Percentiles rank a stretch among this genome's conserved stretches.
Conservation (phyloP, 2,113 vertebrate genomes). For the Vidua macroura region DNA sequence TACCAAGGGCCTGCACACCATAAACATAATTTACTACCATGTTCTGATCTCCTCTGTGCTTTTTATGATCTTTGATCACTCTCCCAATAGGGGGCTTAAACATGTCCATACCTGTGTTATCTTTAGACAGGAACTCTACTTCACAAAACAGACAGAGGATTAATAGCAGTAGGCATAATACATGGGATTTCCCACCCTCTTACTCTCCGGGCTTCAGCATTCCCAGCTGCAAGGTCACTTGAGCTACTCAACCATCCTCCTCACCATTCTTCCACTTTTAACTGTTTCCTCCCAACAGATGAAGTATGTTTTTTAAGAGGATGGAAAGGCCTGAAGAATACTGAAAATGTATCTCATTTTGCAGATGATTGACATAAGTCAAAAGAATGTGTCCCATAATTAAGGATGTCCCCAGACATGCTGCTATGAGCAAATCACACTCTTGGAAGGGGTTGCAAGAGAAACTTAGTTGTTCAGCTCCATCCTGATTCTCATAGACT, state of each 20-base stretch:
- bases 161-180: not conserved
- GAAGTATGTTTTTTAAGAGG: not conserved
- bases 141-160: not conserved
- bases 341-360: not conserved
- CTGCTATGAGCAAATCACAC: not conserved
- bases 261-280: not conserved
- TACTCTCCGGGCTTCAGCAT: not conserved
- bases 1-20: too few species aligned
- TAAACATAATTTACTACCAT: rapidly evolving
- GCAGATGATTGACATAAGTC: not conserved
- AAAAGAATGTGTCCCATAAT: not conserved
- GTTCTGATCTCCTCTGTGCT: not conserved
- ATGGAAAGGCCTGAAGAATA: not conserved
- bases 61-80: not conserved
- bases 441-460: not conserved
- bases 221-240: not conserved
- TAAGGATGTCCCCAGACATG: not conserved
- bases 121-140: too few species aligned
- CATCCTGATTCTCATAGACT: not conserved
- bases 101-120: rapidly evolving
- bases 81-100: not conserved
- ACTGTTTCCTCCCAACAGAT: not conserved
- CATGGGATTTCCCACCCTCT: not conserved
- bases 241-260: not conserved
- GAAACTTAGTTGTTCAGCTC: not conserved